Conservation (phyloP, 2,113 vertebrate genomes). For the Serinus canaria region DNA sequence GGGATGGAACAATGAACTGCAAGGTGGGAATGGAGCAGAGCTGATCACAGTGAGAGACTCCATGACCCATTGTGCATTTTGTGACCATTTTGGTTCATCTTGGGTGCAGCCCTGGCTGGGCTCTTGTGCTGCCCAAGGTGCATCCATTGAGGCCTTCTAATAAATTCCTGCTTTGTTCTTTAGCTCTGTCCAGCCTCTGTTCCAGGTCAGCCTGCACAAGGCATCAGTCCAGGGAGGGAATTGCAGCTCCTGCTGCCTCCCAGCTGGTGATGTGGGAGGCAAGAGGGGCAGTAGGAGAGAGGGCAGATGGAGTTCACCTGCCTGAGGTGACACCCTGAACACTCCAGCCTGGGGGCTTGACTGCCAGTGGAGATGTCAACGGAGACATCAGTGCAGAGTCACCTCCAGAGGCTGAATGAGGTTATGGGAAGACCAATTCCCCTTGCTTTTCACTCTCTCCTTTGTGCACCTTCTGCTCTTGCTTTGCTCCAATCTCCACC, state of each 20-base stretch:
- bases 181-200: neutral
- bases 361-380: rapidly evolving
- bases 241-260: neutral
- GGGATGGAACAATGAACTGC: rapidly evolving
- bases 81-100: neutral
- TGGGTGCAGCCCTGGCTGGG: neutral
- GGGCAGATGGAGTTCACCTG: neutral
- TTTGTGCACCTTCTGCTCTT: neutral
- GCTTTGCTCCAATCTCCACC: neutral
- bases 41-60: neutral
- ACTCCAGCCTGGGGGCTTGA: no score
- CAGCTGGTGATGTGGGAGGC: neutral
- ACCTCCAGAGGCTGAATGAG: neutral
- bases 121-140: neutral
- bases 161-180: neutral
- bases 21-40: neutral
- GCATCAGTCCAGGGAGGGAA: neutral
- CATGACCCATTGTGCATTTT: rapidly evolving
- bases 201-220: neutral
- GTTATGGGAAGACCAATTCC: neutral
- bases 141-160: rapidly evolving
- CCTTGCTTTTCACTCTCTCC: neutral
- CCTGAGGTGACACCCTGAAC: neutral
- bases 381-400: neutral
- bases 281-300: neutral